Evolutionary conservation across 2,113 vertebrate species (phyloP).

Genomic region (Paraplagusia blochii): DNA sequence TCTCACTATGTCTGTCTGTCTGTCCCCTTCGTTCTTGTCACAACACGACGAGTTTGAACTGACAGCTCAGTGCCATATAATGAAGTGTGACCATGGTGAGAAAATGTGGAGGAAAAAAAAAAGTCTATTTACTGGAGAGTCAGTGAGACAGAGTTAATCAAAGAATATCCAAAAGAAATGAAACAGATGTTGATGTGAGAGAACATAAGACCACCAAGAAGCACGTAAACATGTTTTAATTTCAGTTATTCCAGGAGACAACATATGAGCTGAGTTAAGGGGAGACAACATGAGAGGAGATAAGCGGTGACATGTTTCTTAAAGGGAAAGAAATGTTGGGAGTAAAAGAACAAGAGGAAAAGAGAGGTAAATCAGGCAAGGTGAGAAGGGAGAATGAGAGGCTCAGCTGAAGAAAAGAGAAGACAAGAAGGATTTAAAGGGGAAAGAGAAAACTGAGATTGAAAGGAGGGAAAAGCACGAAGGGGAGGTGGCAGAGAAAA

Average conservation of each 20-base stretch:
- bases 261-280: not conserved
- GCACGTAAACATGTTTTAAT: not conserved
- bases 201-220: not conserved
- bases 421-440: too few relatives aligned
- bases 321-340: not conserved
- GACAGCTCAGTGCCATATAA: slow-evolving; percentile 17
- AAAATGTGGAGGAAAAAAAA: slow-evolving; percentile 4
- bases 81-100: not conserved
- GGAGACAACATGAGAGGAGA: not conserved
- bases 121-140: not conserved
- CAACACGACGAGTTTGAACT: not conserved
- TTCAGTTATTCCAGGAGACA: not conserved
- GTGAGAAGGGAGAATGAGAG: slow-evolving; percentile 8
- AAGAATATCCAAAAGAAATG: not conserved
- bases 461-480: too few relatives aligned
- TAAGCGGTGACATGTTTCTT: not conserved
- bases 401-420: too few relatives aligned
- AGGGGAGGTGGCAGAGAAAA: not conserved
- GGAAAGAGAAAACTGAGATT: too few relatives aligned
- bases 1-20: not conserved
- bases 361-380: not conserved
- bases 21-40: slow-evolving; percentile 16
- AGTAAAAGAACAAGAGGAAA: not conserved
- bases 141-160: not conserved
- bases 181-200: too few relatives aligned